Evolutionary conservation across 2,888 invertebrate genomes (phyloP).

Genomic region (Cerastis leucographa): DNA sequence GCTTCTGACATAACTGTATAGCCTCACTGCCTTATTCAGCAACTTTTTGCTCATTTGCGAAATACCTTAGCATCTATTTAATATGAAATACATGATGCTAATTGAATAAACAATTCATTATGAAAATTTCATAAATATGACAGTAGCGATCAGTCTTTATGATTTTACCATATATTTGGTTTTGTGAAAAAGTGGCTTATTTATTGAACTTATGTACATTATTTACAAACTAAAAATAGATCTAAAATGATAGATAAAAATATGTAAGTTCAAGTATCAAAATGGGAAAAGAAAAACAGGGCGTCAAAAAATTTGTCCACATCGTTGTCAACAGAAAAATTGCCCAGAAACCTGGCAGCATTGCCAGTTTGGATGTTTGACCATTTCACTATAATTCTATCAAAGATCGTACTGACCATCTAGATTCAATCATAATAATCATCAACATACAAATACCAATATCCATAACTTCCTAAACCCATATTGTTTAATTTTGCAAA

Average conservation of each 20-base stretch:
- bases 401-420: neutral
- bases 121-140: neutral
- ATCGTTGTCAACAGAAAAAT: too few species aligned
- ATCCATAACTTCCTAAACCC: neutral
- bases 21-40: neutral
- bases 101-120: neutral
- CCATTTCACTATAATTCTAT: neutral
- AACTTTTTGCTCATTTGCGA: neutral
- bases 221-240: too few species aligned
- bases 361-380: too few species aligned
- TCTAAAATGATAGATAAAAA: too few species aligned
- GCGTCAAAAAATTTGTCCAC: too few species aligned
- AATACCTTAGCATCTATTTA: neutral
- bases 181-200: too few species aligned
- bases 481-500: too few species aligned
- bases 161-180: too few species aligned
- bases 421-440: neutral
- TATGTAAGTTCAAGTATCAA: too few species aligned
- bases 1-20: slow-evolving; percentile 16
- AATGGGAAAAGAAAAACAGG: too few species aligned
- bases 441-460: neutral
- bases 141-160: neutral
- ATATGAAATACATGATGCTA: neutral
- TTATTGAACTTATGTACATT: too few species aligned
- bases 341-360: too few species aligned